Conservation (phyloP, 2,888 invertebrate species). For the Trichogramma evanescens region DNA sequence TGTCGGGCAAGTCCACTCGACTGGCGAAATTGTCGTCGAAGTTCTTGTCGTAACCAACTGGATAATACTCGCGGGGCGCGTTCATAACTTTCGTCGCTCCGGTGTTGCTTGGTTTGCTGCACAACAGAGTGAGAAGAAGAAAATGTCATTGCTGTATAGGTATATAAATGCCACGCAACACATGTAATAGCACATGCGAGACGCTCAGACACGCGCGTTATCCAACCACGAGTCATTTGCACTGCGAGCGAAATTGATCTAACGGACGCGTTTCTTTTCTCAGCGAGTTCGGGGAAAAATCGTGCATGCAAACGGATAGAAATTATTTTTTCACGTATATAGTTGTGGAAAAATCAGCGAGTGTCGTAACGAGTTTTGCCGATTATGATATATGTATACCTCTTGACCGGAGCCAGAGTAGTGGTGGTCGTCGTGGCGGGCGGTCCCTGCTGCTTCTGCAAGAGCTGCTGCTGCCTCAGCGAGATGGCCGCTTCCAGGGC, state of each 20-base stretch:
- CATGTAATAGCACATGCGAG: too few species aligned
- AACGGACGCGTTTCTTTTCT: too few species aligned
- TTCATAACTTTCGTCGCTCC: slow-evolving; percentile 71
- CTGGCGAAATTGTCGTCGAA: slow-evolving; percentile 83
- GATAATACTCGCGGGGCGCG: slow-evolving; percentile 82
- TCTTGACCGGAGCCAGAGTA: slow-evolving; percentile 36
- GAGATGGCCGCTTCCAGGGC: slow-evolving; percentile 70
- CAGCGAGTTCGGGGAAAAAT: too few species aligned
- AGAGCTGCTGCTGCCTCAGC: slow-evolving; percentile 62
- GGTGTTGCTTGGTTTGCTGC: slow-evolving; percentile 23
- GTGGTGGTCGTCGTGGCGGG: slow-evolving; percentile 50
- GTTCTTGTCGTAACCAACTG: slow-evolving; percentile 80
- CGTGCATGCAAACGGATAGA: too few species aligned
- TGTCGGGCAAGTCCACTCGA: slow-evolving; percentile 75
- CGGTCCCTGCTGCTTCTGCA: slow-evolving; percentile 53
- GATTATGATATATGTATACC: slow-evolving; percentile 26
- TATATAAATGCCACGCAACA: too few species aligned
- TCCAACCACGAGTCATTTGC: too few species aligned
- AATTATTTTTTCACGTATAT: too few species aligned
- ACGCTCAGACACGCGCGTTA: too few species aligned
- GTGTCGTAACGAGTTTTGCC: too few species aligned
- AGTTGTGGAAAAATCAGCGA: too few species aligned
- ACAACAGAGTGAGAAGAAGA: neutral
- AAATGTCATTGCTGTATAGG: too few species aligned
- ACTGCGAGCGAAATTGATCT: too few species aligned